Conservation (phyloP, 2,888 invertebrate species). For the Crematogaster levior region DNA sequence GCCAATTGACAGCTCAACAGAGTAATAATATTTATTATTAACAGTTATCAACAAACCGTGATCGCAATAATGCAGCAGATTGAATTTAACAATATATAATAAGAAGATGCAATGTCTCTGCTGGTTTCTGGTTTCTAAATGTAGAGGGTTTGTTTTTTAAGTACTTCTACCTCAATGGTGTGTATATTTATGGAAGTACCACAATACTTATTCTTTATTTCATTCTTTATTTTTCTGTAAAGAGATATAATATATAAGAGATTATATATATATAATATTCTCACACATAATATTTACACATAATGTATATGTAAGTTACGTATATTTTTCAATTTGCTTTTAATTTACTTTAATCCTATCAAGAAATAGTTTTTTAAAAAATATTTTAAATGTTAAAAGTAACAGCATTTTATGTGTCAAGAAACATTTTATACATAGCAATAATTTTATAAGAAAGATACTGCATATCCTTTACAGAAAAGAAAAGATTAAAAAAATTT, state of each 20-base stretch:
- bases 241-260: too few relatives aligned
- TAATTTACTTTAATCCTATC: neutral
- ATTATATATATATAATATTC: neutral
- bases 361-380: neutral
- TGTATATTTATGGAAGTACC: neutral
- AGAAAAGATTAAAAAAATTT: neutral
- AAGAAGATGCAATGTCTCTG: constrained; percentile 73
- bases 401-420: neutral
- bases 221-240: neutral
- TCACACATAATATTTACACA: constrained; percentile 15
- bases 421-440: neutral
- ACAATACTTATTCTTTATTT: constrained; percentile 22
- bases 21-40: constrained; percentile 84
- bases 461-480: neutral
- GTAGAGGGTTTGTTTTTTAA: constrained; percentile 20
- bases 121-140: constrained; percentile 62
- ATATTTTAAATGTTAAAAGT: constrained; percentile 1
- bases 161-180: constrained; percentile 11
- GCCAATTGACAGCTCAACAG: constrained; percentile 84
- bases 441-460: neutral
- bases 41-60: constrained; percentile 84
- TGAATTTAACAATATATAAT: constrained; percentile 80
- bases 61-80: constrained; percentile 84
- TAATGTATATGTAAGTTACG: neutral
- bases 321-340: constrained; percentile 4